A percentile compares a stretch with the other conserved stretches of the same genome.
These are phyloP conservation scores for Lithodes maja DNA, from an alignment of 2,888 invertebrate genomes.

Conservation along the genomic window DNA sequence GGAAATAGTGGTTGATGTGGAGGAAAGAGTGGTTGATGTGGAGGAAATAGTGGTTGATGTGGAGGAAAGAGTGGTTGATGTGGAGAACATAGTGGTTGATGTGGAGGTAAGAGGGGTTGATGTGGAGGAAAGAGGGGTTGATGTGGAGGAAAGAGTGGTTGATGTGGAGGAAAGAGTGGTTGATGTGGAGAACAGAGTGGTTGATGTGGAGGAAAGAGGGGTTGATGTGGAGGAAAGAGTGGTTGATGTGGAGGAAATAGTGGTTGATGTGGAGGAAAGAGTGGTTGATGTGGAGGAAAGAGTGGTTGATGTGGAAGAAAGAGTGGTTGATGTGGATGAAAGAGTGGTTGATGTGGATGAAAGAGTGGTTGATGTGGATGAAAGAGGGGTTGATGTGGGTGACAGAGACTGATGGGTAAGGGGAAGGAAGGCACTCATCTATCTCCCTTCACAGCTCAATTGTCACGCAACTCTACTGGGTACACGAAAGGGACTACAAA, in stretches of 20 bases:
- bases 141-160: neutral
- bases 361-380: neutral
- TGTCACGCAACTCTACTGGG: too few species aligned
- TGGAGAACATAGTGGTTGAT: neutral
- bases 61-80: neutral
- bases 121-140: neutral
- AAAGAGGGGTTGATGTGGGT: too few species aligned
- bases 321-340: neutral
- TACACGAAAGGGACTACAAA: too few species aligned
- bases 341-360: neutral
- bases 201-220: neutral
- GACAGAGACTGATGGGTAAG: too few species aligned
- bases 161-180: neutral
- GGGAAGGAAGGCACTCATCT: too few species aligned
- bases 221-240: neutral
- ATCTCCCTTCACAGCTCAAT: too few species aligned
- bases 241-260: neutral
- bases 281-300: neutral
- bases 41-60: neutral
- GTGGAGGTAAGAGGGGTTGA: too few species aligned
- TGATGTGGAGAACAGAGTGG: neutral
- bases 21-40: neutral
- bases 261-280: neutral
- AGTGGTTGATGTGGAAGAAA: neutral
- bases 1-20: neutral